Conservation (phyloP, 2,113 vertebrate species). For the Semnornis frantzii region DNA sequence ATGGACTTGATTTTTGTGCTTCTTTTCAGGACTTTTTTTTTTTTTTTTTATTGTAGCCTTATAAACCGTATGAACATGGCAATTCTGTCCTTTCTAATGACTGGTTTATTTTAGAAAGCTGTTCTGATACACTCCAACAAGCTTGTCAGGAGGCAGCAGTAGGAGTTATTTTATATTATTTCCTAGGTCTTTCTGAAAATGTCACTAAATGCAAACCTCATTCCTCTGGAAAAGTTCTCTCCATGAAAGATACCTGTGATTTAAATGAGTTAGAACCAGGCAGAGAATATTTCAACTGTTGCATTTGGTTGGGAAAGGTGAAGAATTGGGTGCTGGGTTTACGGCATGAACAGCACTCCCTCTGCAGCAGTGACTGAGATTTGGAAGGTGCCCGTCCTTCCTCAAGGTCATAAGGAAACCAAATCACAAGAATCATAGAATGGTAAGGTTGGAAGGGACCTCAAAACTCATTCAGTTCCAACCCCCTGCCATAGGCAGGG, state of each 20-base stretch:
- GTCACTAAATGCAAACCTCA: neutral
- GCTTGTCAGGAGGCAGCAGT: slow-evolving; percentile 5
- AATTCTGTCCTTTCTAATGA: slow-evolving; percentile 1
- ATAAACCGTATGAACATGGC: slow-evolving; percentile 3
- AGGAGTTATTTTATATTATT: neutral
- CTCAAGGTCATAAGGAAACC: neutral
- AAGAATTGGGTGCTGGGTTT: neutral
- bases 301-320: neutral
- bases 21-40: neutral
- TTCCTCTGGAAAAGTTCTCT: neutral
- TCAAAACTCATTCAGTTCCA: no score
- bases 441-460: no score
- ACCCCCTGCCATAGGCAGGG: no score
- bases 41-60: slow-evolving; percentile 7
- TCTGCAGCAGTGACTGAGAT: neutral
- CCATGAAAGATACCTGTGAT: neutral
- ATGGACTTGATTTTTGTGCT: neutral
- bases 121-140: slow-evolving; percentile 25
- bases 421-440: neutral
- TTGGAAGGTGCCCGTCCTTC: neutral
- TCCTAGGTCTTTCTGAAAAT: neutral
- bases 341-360: neutral
- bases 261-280: neutral
- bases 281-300: neutral
- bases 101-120: slow-evolving; percentile 32